These are phyloP conservation scores for Enteromius paludinosus DNA, from an alignment of 2,797 vertebrate species.

Conservation along the genomic window DNA sequence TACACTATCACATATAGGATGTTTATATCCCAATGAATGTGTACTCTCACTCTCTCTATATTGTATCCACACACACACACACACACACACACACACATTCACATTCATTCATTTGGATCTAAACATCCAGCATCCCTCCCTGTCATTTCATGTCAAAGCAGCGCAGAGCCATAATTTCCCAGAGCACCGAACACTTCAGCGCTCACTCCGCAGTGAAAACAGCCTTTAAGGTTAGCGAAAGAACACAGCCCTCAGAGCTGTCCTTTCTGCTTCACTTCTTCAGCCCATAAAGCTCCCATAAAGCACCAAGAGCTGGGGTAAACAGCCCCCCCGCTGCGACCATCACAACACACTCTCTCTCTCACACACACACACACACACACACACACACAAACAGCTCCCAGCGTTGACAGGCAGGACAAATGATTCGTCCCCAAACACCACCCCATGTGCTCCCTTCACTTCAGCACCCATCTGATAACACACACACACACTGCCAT, in stretches of 20 bases:
- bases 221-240: conserved; percentile 52
- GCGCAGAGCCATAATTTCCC: conserved; percentile 32
- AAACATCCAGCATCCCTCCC: not conserved
- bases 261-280: conserved; percentile 54
- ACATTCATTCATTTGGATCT: not conserved
- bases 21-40: not conserved
- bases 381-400: conserved; percentile 26
- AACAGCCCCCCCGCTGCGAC: conserved; percentile 36
- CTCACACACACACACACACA: too few relatives aligned
- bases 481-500: conserved; percentile 6
- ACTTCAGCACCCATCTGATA: conserved; percentile 49
- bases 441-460: conserved; percentile 32
- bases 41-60: not conserved
- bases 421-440: conserved; percentile 37
- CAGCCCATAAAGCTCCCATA: conserved; percentile 50
- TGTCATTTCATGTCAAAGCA: conserved; percentile 31
- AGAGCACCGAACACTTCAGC: conserved; percentile 6
- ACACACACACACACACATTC: not conserved
- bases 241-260: conserved; percentile 45
- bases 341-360: conserved; percentile 26
- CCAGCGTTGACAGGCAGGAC: conserved; percentile 35
- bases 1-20: not conserved
- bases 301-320: conserved; percentile 58
- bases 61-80: not conserved
- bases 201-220: not conserved